Evolutionary conservation across 2,797 vertebrate species (phyloP).

Genomic region (Parotocinclus haroldoi): DNA sequence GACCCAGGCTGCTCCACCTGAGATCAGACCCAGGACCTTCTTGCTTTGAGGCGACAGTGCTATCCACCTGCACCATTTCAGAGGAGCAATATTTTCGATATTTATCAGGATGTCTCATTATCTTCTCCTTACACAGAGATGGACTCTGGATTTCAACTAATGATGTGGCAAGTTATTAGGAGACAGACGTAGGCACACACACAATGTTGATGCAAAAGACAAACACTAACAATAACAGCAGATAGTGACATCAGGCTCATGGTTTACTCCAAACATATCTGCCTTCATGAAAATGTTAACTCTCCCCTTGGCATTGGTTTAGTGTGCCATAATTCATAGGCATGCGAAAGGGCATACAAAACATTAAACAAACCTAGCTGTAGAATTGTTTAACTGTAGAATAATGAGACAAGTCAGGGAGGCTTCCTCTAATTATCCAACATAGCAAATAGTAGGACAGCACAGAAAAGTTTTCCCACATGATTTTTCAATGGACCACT

Average conservation of each 20-base stretch:
- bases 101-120: no score
- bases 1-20: no score
- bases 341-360: constrained; percentile 13
- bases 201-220: no score
- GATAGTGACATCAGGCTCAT: background rate
- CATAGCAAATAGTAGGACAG: constrained; percentile 17
- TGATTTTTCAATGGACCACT: constrained; percentile 46
- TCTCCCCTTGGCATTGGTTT: constrained; percentile 36
- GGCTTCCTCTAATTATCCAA: constrained; percentile 8
- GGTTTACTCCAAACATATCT: background rate
- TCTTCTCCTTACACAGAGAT: no score
- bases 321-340: constrained; percentile 32
- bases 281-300: constrained; percentile 28
- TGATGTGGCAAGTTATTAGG: no score
- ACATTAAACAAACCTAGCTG: constrained; percentile 25
- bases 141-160: no score
- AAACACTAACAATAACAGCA: background rate
- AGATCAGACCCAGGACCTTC: no score
- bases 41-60: no score
- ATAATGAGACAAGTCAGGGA: constrained; percentile 31
- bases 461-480: constrained; percentile 35
- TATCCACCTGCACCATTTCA: no score
- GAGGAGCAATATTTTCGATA: no score
- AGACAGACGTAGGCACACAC: background rate
- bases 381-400: constrained; percentile 17